Conservation (phyloP, 2,113 vertebrate species). For the Alexandromys fortis region DNA sequence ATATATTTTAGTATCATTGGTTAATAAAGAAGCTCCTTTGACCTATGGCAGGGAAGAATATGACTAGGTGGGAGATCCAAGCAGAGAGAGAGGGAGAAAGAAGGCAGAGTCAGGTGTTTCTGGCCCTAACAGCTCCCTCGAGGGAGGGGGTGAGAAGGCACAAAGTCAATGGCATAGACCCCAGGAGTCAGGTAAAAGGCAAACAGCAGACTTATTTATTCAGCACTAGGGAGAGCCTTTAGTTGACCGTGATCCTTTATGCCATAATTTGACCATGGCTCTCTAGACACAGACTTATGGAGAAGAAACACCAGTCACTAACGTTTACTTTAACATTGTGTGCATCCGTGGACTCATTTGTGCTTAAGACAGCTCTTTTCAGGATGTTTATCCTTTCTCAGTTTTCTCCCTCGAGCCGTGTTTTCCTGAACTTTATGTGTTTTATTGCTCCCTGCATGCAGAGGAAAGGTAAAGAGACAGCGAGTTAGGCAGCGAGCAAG, state of each 20-base stretch:
- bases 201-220: too few species aligned
- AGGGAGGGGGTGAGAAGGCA: too few species aligned
- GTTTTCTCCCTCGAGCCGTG: slow-evolving; percentile 8
- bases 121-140: too few species aligned
- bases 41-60: too few species aligned
- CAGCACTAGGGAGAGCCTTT: too few species aligned
- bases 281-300: neutral
- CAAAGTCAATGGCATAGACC: too few species aligned
- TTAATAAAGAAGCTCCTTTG: too few species aligned
- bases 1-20: too few species aligned
- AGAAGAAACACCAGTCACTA: neutral
- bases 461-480: neutral
- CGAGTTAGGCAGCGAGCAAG: neutral
- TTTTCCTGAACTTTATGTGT: slow-evolving; percentile 8
- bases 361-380: slow-evolving; percentile 12
- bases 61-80: too few species aligned
- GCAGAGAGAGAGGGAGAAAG: too few species aligned
- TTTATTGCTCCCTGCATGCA: neutral
- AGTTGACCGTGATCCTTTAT: neutral
- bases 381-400: slow-evolving; percentile 9
- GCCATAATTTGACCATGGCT: neutral
- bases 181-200: too few species aligned
- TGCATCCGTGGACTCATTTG: neutral
- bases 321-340: slow-evolving; percentile 24
- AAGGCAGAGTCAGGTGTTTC: too few species aligned